Percentiles rank a stretch among this genome's conserved stretches.
Conservation (phyloP, 2,797 vertebrate species). For the Sebastes goodei region DNA sequence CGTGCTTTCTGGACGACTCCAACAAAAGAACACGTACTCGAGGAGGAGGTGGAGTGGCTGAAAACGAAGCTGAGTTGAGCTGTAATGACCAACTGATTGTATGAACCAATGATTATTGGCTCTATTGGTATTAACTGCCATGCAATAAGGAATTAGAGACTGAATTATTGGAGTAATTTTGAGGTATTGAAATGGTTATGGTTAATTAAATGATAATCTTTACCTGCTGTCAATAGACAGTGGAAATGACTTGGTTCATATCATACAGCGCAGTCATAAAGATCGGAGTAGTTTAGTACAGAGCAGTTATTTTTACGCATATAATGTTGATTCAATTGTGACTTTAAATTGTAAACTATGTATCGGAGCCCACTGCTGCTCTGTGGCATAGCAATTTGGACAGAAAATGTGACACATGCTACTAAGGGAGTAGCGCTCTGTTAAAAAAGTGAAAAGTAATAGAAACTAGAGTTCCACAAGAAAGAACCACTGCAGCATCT, state of each 20-base stretch:
- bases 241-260: background rate
- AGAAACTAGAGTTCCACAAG: background rate
- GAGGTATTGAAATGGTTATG: background rate
- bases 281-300: background rate
- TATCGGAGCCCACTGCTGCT: background rate
- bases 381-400: background rate
- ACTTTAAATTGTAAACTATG: background rate
- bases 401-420: background rate
- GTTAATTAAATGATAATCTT: slow-evolving; percentile 29
- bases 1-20: background rate
- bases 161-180: slow-evolving; percentile 7
- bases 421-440: background rate
- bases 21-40: background rate
- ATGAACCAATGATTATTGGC: background rate
- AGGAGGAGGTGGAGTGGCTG: background rate
- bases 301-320: background rate
- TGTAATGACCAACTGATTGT: background rate
- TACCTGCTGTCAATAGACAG: slow-evolving; percentile 1
- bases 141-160: background rate
- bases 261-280: background rate
- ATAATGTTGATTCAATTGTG: background rate
- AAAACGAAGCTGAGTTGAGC: background rate
- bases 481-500: background rate
- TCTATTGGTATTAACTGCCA: background rate
- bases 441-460: background rate